Evolutionary conservation across 92 coral and sea anemone species (phyloP), one percentile per base, ranked within the genome.

Genomic region (Heliopora coerulea): DNA sequence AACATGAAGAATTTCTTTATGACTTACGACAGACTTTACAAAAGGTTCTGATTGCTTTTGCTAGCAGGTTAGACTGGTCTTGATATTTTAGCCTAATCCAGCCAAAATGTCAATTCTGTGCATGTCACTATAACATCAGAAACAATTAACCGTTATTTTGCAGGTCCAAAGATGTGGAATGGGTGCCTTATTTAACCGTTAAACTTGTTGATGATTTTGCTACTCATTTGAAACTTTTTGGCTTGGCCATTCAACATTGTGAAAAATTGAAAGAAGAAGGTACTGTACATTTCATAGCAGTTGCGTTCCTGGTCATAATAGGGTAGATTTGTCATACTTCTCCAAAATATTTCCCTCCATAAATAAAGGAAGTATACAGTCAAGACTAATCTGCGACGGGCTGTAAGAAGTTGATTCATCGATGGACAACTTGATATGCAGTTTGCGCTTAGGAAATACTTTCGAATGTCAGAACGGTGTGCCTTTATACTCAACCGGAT

Each of bases 111-210:
- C n/a, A n/a, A n/a, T n/a, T n/a, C n/a, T n/a, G n/a, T n/a, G n/a
- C n/a, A n/a, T n/a, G n/a, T n/a, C n/a, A n/a, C n/a, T n/a, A n/a
- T n/a, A n/a, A n/a, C n/a, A n/a, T n/a, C n/a, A n/a, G n/a, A n/a
- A n/a, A n/a, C n/a, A n/a, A n/a, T n/a, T n/a, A n/a, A n/a, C 18
- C 49, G 49, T 18, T 42, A 9, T 9, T 27, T 30, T 49, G 34
- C 56, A 91, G 97, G 74, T 90, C 97, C 67, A 92, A 92, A 68
- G 97, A 92, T 79, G 97, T 92, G 46, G 97, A 92, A 79, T 92
- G 97, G 97, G 93, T 92, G 11, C 88, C 86, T 31, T 89, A 89
- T 76, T 65, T 92, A 80, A 92, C 97, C 41, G 91, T 91, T 39
- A 89, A 90, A 24, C 84, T 92, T 81, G 97, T 92, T 56, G 97